Evolutionary conservation across 1,140 invertebrate genomes (phyloP), one percentile per base, ranked within the genome.

Genomic region (Drosophila equinoxialis): DNA sequence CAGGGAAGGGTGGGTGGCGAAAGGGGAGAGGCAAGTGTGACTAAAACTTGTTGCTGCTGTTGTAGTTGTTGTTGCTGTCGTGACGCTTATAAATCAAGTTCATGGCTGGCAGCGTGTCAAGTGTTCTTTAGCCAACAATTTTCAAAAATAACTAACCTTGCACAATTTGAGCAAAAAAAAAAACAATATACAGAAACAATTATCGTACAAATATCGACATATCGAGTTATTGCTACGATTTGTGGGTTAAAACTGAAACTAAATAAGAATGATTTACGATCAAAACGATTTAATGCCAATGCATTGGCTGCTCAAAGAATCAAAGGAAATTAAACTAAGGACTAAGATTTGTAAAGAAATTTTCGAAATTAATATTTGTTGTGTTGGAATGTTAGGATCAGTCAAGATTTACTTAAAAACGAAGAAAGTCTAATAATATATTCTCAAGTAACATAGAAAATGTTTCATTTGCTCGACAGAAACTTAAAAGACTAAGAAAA

Each of bases 51-150:
- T 35, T 69, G 70, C 37, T 79, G 65, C 39, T 69, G 65, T 30
- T 70, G 71, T 41, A 51, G 37, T 33, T 26, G 23, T 26, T 26
- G 23, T 26, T 26, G 71, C 41, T 26, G 39, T 65, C 66, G 82
- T 39, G 81, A 71, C 68, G 83, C 48, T 83, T 87, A 79, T 86
- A 86, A 83, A 87, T 86, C 83, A 86, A 87, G 83, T 86, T 86
- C 83, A 86, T 86, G 83, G 83, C 68, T 77, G 66, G 74, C 84
- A 77, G 68, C 76, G 57, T 83, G 79, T 86, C 83, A 86, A 86
- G 79, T 87, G 80, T 79, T 87, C 83, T 83, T 64, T 86, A 64
- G 68, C 51, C 82, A 65, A 62, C 51, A 68, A 59, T 71, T 58
- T 55, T 51, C 45, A n/a, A 51, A 66, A 76, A 76, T 69, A 77